Base-by-base conservation (phyloP, 2,888 invertebrate species). In the Barypeithes pellucidus region DNA sequence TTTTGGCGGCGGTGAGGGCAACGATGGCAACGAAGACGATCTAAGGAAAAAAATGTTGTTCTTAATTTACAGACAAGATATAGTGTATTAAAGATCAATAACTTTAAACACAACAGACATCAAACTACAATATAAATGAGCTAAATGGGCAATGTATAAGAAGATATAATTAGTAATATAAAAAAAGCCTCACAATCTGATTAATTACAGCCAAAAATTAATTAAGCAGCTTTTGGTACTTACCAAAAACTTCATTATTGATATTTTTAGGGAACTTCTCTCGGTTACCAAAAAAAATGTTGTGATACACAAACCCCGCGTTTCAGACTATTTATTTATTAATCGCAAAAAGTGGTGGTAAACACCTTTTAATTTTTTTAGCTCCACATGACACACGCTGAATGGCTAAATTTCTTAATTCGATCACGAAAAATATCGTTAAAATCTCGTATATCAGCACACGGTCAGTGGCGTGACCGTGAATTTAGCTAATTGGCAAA, bases 1-100 rank as follows among this genome's bases (percentile, higher is more conserved):
- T 73, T 67, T 68, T 62, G 66, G 76, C 76, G 41, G 78, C 75
- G 39, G 54, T 41, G 22, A 67, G 24, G 59, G 80, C 79, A 70
- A 78, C 41, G 12, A 75, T 59, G 67, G 78, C 79, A 54, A 63
- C 69, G 39, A 69, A 43, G 20, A 75, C 59, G 16, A 73, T 52
- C 70, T 75, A 22, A 33, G 4, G 4, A 29, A 29, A 52, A 1
- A 60, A 57, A 50, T 16, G 57, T 16, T 33, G 47, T 11, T n/a
- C 2, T 52, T 29, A 24, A 59, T 39, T 8, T 36, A 39, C 39
- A 39, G n/a, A n/a, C n/a, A n/a, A n/a, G n/a, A n/a, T n/a, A n/a
- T n/a, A n/a, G n/a, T n/a, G n/a, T n/a, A n/a, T n/a, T n/a, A n/a
- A n/a, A n/a, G n/a, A n/a, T n/a, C n/a, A n/a, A n/a, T n/a, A n/a